Conservation (phyloP, 2,113 vertebrate genomes). For the Amazona guildingii region DNA sequence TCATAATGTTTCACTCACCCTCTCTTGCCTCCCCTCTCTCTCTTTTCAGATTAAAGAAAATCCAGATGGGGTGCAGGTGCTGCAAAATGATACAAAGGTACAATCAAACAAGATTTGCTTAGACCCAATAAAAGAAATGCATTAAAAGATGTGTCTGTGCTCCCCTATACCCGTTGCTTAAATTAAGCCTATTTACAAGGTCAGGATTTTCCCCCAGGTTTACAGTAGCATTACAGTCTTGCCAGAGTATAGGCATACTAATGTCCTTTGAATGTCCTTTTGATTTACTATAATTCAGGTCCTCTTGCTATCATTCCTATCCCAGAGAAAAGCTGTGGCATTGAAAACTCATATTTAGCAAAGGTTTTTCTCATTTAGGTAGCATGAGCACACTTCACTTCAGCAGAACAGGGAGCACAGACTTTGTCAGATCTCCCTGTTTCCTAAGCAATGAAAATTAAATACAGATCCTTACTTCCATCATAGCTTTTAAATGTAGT, state of each 20-base stretch:
- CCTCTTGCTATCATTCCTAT: background rate
- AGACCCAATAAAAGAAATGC: background rate
- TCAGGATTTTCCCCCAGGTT: background rate
- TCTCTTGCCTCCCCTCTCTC: conserved; percentile 29
- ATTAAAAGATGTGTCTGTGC: background rate
- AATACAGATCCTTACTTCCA: background rate
- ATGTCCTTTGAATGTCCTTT: background rate
- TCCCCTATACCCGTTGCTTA: background rate
- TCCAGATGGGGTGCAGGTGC: conserved; percentile 99
- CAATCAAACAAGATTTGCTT: background rate
- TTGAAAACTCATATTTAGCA: background rate
- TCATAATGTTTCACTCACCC: conserved; percentile 6
- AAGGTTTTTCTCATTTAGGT: background rate
- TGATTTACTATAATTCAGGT: background rate
- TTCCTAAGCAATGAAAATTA: background rate
- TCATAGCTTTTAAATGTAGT: background rate
- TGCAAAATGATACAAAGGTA: conserved; percentile 98
- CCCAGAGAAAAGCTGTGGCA: background rate
- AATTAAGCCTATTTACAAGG: background rate
- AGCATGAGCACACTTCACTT: background rate
- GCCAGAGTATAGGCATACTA: background rate
- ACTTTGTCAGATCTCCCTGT: background rate
- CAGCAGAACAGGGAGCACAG: background rate
- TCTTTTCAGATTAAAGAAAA: conserved; percentile 76
- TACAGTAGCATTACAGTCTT: background rate